Conservation (phyloP, 2,888 invertebrate species). For the Agrilus cyanescens region DNA sequence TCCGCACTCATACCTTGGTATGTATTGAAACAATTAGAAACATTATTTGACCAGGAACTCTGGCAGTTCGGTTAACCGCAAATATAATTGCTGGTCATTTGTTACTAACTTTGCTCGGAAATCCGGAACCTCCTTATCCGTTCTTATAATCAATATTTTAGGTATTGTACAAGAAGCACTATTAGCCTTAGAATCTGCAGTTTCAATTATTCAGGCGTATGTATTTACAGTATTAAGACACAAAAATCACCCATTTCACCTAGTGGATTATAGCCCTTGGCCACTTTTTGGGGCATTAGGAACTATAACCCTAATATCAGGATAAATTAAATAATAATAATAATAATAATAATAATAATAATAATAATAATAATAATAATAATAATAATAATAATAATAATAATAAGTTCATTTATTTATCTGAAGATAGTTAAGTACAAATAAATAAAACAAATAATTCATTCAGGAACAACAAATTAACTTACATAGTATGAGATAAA, state of each 20-base stretch:
- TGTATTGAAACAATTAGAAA: slow-evolving; percentile 65
- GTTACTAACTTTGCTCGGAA: slow-evolving; percentile 49
- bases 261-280: no score
- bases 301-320: slow-evolving; percentile 43
- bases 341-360: no score
- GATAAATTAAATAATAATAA: slow-evolving; percentile 35
- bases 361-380: no score
- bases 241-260: no score
- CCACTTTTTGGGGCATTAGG: slow-evolving; percentile 28
- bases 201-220: slow-evolving; percentile 55
- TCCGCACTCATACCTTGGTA: slow-evolving; percentile 52
- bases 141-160: slow-evolving; percentile 21
- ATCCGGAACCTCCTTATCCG: slow-evolving; percentile 25
- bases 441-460: no score
- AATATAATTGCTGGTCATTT: slow-evolving; percentile 68
- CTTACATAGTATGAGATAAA: no score
- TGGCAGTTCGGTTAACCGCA: slow-evolving; percentile 60
- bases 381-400: no score
- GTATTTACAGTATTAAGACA: slow-evolving; percentile 48
- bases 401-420: no score
- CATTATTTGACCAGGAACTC: slow-evolving; percentile 55
- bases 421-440: no score
- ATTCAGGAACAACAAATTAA: no score
- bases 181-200: slow-evolving; percentile 46
- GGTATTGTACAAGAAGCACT: slow-evolving; percentile 38